phyloP scores from a whole-genome alignment of 2,888 invertebrate genomes.

The Limnephilus marmoratus region DNA sequence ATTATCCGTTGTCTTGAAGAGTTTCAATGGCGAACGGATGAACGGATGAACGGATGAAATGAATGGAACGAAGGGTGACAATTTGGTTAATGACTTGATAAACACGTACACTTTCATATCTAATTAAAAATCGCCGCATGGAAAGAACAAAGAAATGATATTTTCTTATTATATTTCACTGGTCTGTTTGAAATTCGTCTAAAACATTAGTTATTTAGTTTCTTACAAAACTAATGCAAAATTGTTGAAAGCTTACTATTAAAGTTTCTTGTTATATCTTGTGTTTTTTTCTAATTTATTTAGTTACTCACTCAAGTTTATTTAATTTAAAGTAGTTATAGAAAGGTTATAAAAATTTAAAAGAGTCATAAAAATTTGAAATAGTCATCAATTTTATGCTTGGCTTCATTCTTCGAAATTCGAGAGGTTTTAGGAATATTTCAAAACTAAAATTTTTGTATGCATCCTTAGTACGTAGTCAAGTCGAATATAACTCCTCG shows the following conservation, averaged over 20 bases:
- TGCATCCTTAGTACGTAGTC: no score
- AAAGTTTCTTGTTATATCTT: not conserved
- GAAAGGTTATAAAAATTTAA: no score
- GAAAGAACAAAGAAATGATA: not conserved
- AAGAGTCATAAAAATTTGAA: no score
- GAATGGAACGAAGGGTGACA: conserved; percentile 36
- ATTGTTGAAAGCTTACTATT: not conserved
- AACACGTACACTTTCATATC: conserved; percentile 6
- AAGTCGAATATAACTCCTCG: no score
- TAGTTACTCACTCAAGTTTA: not conserved
- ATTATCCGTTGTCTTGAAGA: conserved; percentile 39
- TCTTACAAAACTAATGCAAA: not conserved
- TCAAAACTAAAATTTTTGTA: no score
- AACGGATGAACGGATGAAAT: conserved; percentile 28
- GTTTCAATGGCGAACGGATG: conserved; percentile 16
- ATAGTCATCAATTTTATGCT: no score
- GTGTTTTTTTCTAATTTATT: not conserved
- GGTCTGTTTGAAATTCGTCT: not conserved
- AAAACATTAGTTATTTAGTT: not conserved
- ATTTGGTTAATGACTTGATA: conserved; percentile 22
- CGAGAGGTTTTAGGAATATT: no score
- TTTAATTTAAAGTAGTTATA: not conserved
- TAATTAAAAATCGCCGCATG: not conserved
- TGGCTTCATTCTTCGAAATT: no score
- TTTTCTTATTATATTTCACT: not conserved